Evolutionary conservation across 2,797 vertebrate species (phyloP).

Genomic region (Neosalanx taihuensis): DNA sequence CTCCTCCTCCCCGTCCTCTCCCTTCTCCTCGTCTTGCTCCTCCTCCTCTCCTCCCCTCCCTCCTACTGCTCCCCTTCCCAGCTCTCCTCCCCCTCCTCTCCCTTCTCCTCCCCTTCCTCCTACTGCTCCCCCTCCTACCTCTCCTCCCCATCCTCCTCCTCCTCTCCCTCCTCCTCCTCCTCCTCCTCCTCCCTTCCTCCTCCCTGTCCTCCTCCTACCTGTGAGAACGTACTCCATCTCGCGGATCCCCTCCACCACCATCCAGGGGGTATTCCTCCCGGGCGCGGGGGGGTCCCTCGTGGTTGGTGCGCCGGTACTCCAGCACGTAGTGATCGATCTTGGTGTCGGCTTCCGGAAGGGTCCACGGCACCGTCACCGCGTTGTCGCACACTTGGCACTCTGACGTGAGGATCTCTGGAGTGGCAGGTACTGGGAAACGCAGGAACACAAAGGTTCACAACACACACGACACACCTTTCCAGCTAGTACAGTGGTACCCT

Average conservation of each 20-base stretch:
- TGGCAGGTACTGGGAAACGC: constrained; percentile 79
- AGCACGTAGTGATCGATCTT: constrained; percentile 94
- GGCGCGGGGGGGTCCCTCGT: constrained; percentile 86
- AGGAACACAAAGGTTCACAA: not conserved
- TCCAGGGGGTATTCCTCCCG: constrained; percentile 96
- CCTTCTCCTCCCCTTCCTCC: not conserved
- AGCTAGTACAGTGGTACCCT: too few relatives aligned
- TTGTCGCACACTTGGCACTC: constrained; percentile 93
- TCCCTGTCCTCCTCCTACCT: constrained; percentile 59
- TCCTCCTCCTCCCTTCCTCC: not conserved
- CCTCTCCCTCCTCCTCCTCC: not conserved
- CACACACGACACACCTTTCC: not conserved
- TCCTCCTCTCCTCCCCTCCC: too few relatives aligned
- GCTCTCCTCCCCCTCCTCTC: not conserved
- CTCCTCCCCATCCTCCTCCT: too few relatives aligned
- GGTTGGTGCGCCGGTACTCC: constrained; percentile 89
- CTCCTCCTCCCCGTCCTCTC: too few relatives aligned
- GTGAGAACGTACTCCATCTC: constrained; percentile 82
- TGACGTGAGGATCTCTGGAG: constrained; percentile 82
- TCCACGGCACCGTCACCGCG: constrained; percentile 83
- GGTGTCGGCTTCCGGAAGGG: constrained; percentile 79
- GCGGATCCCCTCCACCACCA: constrained; percentile 91
- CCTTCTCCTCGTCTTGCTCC: too few relatives aligned
- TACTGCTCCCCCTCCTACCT: too few relatives aligned
- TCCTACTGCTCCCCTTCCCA: too few relatives aligned